Conservation (phyloP, 2,797 vertebrate species). For the Etheostoma perlongum region DNA sequence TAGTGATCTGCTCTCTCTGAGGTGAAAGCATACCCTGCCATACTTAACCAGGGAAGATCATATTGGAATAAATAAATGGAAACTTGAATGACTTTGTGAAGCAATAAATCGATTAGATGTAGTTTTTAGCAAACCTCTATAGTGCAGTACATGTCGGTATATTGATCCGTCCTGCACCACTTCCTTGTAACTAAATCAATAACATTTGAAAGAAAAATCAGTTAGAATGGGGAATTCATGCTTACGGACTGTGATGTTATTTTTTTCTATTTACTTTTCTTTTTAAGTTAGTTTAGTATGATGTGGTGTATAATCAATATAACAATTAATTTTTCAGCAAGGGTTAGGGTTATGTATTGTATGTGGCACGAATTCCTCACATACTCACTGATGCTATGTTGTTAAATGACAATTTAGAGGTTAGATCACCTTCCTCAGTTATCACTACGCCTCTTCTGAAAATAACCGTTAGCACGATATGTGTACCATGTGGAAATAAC, state of each 20-base stretch:
- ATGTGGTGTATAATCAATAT: neutral
- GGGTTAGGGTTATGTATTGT: no score
- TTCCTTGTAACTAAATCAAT: constrained; percentile 29
- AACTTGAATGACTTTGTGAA: constrained; percentile 38
- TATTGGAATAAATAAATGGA: constrained; percentile 37
- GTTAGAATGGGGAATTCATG: neutral
- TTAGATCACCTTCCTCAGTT: neutral
- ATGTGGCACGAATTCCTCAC: neutral
- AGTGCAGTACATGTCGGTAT: neutral
- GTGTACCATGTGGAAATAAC: neutral
- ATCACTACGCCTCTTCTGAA: neutral
- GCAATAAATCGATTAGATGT: constrained; percentile 21
- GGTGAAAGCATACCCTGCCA: constrained; percentile 16
- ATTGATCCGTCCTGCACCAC: constrained; percentile 2
- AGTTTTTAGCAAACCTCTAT: constrained; percentile 16
- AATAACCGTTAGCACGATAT: neutral
- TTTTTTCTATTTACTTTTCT: neutral
- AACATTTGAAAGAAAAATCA: constrained; percentile 22
- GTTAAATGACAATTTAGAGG: neutral
- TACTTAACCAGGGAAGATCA: constrained; percentile 31
- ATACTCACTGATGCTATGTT: no score
- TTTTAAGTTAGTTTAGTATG: neutral
- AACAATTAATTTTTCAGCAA: neutral
- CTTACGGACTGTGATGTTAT: neutral
- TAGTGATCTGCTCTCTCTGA: constrained; percentile 37